Percentiles rank a stretch among this genome's conserved stretches.
Conservation (phyloP, 2,797 vertebrate species). For the Toxotes lorentzi region DNA sequence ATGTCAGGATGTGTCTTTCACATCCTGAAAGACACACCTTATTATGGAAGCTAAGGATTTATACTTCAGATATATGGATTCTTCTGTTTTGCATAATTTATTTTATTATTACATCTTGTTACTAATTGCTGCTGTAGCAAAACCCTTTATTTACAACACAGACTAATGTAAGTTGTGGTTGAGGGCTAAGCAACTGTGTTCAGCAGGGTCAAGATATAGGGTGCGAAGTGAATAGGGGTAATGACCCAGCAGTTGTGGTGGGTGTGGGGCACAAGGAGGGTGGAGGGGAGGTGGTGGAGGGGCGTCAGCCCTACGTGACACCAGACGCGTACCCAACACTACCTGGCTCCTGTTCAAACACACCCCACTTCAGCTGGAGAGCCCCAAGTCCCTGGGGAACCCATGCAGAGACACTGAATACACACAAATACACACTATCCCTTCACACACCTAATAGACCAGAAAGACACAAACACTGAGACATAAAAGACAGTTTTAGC, state of each 20-base stretch:
- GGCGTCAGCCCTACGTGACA: constrained; percentile 42
- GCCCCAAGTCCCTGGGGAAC: constrained; percentile 46
- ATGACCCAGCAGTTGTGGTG: constrained; percentile 11
- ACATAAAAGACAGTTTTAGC: neutral
- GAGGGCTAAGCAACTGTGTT: neutral
- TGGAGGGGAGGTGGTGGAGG: constrained; percentile 8
- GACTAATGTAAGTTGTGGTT: neutral
- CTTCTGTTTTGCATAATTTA: too few relatives aligned
- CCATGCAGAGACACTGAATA: constrained; percentile 19
- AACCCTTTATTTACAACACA: neutral
- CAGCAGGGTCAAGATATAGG: neutral
- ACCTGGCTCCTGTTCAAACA: constrained; percentile 58
- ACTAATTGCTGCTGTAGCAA: neutral
- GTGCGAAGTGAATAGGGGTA: constrained; percentile 3
- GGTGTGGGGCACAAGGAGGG: neutral
- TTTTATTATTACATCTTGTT: neutral
- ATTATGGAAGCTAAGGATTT: neutral
- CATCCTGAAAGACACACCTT: neutral
- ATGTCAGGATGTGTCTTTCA: too few relatives aligned
- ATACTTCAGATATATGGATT: neutral
- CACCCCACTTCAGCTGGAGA: constrained; percentile 50
- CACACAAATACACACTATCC: constrained; percentile 4
- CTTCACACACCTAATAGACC: neutral
- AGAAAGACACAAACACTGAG: neutral
- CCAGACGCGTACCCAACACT: constrained; percentile 40